Evolutionary conservation across 2,888 invertebrate genomes (phyloP), one percentile per base, ranked within the genome.

Genomic region (Heliconius sara): DNA sequence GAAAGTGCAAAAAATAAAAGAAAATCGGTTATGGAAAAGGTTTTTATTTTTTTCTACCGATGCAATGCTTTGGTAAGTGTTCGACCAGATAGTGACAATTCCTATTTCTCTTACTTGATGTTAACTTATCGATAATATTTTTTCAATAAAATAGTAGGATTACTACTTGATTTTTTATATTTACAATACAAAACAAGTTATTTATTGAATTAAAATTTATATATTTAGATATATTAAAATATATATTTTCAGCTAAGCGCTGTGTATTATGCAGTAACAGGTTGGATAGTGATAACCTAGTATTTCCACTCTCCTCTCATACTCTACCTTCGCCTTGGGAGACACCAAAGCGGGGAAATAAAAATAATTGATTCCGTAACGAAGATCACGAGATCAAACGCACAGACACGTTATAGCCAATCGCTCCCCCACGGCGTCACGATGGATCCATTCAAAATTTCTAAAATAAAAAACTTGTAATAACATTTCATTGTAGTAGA

Each of bases 1-100:
- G 43, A 70, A 70, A 70, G 9, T 70, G 47, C 43, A 70, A 70
- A 70, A 70, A 70, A 43, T 25, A 25, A 47, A 43, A 70, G 25
- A 30, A 47, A 70, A 70, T 47, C 43, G 16, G 25, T 16, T 70
- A 43, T 47, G 70, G 25, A 39, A 47, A 47, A 9, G 70, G 10
- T 25, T 70, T 34, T 6, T 34, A 34, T 67, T 39, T 25, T 25
- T 70, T 43, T 68, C n/a, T 9, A n/a, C n/a, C n/a, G 39, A n/a
- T n/a, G 2, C 34, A 67, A 10, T 68, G 68, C 27, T 68, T 39
- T 39, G 10, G 63, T 25, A 25, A n/a, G 25, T 52, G 52, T 16
- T 52, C 19, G 12, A 5, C 9, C 25, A n/a, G n/a, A 12, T 63
- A 25, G 0, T 63, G 63, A 68, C 67, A 39, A 34, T n/a, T 4